Evolutionary conservation across 2,888 invertebrate species (phyloP).

Genomic region (Drosophila melanosoma): DNA sequence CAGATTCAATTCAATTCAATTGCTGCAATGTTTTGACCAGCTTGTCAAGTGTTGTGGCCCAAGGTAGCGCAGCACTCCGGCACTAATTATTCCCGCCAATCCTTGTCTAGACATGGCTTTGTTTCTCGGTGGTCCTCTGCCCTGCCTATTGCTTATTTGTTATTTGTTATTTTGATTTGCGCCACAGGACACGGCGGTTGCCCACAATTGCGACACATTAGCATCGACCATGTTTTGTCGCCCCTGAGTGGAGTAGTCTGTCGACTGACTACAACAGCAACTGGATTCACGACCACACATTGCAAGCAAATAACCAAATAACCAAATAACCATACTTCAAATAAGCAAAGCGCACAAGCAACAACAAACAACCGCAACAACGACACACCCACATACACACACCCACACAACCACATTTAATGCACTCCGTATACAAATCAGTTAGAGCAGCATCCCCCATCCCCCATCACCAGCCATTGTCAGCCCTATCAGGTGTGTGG

Average conservation of each 20-base stretch:
- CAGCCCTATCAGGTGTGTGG: conserved; percentile 77
- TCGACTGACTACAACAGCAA: not conserved
- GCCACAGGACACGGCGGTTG: conserved; percentile 58
- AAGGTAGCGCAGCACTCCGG: conserved; percentile 16
- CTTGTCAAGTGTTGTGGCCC: conserved; percentile 49
- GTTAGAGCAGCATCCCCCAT: conserved; percentile 5
- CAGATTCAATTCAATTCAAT: conserved; percentile 53
- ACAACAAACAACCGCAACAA: conserved; percentile 53
- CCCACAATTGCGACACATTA: conserved; percentile 53
- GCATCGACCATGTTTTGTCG: conserved; percentile 51
- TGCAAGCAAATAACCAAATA: conserved; percentile 45
- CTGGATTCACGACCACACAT: conserved; percentile 63
- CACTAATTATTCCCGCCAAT: conserved; percentile 49
- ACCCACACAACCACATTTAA: conserved; percentile 48
- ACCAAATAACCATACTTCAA: conserved; percentile 62
- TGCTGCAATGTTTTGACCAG: conserved; percentile 61
- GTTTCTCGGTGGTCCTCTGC: conserved; percentile 39
- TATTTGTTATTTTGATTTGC: conserved; percentile 62
- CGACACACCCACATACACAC: conserved; percentile 31
- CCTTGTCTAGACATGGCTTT: conserved; percentile 54
- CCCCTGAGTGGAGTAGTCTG: conserved; percentile 47
- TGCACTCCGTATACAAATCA: conserved; percentile 48
- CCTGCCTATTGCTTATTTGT: conserved; percentile 27
- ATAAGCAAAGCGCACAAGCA: conserved; percentile 62
- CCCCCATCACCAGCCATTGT: conserved; percentile 13